Conservation (phyloP, 1,140 invertebrate species). For the Forficula auricularia region DNA sequence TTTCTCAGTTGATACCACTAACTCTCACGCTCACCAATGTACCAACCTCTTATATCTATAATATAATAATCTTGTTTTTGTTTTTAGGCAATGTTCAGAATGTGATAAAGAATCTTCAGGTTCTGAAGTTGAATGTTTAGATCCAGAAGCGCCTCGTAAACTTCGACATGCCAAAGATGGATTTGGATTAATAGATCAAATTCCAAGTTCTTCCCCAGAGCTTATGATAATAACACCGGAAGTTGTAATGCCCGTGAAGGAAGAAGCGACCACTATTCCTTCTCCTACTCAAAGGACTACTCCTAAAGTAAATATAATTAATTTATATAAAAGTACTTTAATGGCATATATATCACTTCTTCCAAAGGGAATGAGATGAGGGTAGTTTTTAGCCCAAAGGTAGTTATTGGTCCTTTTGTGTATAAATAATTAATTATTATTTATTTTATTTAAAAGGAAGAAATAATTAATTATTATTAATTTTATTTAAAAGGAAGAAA, state of each 20-base stretch:
- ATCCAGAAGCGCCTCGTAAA: slow-evolving; percentile 57
- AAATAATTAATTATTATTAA: too few relatives aligned
- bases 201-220: slow-evolving; percentile 16
- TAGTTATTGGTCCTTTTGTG: too few relatives aligned
- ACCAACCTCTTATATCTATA: not conserved
- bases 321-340: too few relatives aligned
- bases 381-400: too few relatives aligned
- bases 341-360: too few relatives aligned
- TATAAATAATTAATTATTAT: too few relatives aligned
- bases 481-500: too few relatives aligned
- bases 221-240: slow-evolving; percentile 21
- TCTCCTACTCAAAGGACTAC: too few relatives aligned
- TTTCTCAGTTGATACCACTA: too few relatives aligned
- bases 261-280: slow-evolving; percentile 11
- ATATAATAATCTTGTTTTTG: slow-evolving; percentile 3
- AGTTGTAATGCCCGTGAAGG: slow-evolving; percentile 21
- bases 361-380: too few relatives aligned
- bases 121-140: slow-evolving; percentile 51
- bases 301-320: too few relatives aligned
- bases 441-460: too few relatives aligned
- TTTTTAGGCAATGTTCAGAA: slow-evolving; percentile 64
- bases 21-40: slow-evolving; percentile 2
- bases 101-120: slow-evolving; percentile 66
- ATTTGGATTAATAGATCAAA: slow-evolving; percentile 16
- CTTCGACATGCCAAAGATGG: slow-evolving; percentile 55